Base-by-base conservation (phyloP, 2,888 invertebrate genomes). In the Pseudeuparius sepicola region DNA sequence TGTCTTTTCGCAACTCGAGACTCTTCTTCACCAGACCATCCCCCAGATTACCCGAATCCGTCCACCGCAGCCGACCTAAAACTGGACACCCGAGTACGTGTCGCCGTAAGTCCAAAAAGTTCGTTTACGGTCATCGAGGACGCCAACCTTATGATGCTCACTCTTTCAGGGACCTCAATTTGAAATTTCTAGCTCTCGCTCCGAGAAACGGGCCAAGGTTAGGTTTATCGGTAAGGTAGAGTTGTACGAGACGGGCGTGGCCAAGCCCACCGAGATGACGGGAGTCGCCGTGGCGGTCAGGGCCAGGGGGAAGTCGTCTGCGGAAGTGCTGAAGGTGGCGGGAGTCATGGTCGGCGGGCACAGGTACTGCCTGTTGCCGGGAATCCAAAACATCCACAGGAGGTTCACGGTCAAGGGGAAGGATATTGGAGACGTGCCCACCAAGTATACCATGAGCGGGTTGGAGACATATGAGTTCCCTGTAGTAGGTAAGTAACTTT, bases 391-490 rank as follows among this genome's bases (percentile, higher is more conserved):
- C 16, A 70, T 71, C 13, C 71, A 72, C 37, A 65, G 78, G 40
- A 67, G 75, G 45, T 68, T 74, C 34, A 71, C 69, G 3, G 76
- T 80, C 5, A 67, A 66, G 40, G 75, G 78, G 29, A 56, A 61
- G 39, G 70, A 71, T 37, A 71, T 78, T 37, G 67, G 68, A 37
- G 78, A 78, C 57, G 68, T 78, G 50, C 78, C 79, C 14, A 75
- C 76, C 42, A 68, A 70, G 42, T 79, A 78, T 50, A 68, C 71
- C 30, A 66, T 78, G 49, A 72, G 71, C 47, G 79, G 78, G 16
- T 63, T 79, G 36, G 71, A 75, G 50, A 67, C 66, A 52, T 73
- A 75, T 52, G 78, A 79, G 59, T 60, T 77, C n/a, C 78, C 78
- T 31, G 77, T 76, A 48, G 73, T 78, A 48, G 78, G 78, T 78